Percentiles rank a stretch among this genome's conserved stretches.
Evolutionary conservation across 2,113 vertebrate genomes (phyloP).

Genomic region (Lepus europaeus): DNA sequence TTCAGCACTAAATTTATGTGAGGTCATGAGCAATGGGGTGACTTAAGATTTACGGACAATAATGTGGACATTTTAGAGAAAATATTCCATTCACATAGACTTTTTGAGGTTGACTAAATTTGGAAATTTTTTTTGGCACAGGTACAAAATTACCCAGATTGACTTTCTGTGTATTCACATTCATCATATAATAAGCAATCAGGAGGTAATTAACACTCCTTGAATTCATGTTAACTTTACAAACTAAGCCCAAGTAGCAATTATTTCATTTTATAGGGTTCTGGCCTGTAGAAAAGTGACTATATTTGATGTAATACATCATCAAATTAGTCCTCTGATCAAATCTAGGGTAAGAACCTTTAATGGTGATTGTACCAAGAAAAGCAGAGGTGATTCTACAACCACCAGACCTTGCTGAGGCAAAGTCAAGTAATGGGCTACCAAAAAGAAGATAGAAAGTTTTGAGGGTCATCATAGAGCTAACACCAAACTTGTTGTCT

Average conservation of each 20-base stretch:
- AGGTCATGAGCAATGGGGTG: not conserved
- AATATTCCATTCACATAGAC: not conserved
- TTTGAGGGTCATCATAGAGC: not conserved
- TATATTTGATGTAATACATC: constrained; percentile 8
- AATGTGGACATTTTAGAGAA: not conserved
- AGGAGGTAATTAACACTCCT: constrained; percentile 45
- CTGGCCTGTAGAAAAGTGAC: not conserved
- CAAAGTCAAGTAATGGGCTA: not conserved
- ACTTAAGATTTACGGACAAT: not conserved
- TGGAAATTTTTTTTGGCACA: constrained; percentile 50
- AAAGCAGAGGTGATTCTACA: not conserved
- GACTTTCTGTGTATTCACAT: constrained; percentile 13
- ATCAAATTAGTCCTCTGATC: not conserved
- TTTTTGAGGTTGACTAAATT: constrained; percentile 30
- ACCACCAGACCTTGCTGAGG: not conserved
- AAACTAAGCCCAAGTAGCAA: not conserved
- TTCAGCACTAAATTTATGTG: not conserved
- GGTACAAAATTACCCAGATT: constrained; percentile 20
- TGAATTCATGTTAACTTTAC: constrained; percentile 46
- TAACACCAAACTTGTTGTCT: not conserved
- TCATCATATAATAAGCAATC: constrained; percentile 61
- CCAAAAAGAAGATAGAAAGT: not conserved
- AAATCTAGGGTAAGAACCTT: not conserved
- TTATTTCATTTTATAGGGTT: not conserved
- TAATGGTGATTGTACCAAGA: not conserved